Evolutionary conservation across 2,888 invertebrate species (phyloP).

Genomic region (Hedya salicella): DNA sequence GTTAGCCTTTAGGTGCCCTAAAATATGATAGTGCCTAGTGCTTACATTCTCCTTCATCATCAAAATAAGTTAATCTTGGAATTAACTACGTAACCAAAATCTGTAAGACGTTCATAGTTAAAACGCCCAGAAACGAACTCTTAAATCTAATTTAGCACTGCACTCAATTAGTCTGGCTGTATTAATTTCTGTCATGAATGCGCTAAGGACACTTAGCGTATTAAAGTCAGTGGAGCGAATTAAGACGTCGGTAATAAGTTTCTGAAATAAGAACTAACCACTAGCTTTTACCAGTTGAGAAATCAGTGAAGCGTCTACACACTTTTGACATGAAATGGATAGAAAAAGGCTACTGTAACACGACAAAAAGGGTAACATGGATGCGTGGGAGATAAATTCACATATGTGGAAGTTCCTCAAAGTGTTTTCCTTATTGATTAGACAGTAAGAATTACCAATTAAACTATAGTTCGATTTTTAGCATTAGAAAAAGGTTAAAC

Average conservation of each 20-base stretch:
- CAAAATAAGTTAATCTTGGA: no score
- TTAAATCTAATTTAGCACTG: constrained; percentile 27
- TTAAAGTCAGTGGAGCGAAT: constrained; percentile 41
- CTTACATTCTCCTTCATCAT: no score
- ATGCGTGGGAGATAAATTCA: no score
- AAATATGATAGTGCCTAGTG: no score
- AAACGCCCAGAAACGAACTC: background rate
- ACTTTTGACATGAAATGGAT: background rate
- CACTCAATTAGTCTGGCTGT: constrained; percentile 38
- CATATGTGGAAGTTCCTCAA: no score
- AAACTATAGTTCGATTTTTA: no score
- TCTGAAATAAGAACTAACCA: constrained; percentile 29
- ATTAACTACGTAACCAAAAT: background rate
- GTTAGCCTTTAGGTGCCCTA: no score
- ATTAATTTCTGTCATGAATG: constrained; percentile 43
- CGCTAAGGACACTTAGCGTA: constrained; percentile 47
- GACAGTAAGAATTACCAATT: no score
- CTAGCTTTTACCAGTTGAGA: constrained; percentile 36
- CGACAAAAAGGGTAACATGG: no score
- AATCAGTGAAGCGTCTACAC: constrained; percentile 31
- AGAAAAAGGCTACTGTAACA: no score
- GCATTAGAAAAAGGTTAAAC: no score
- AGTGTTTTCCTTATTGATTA: no score
- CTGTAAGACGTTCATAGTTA: background rate
- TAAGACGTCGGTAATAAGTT: constrained; percentile 23